Evolutionary conservation across 2,888 invertebrate genomes (phyloP), one percentile per base, ranked within the genome.

Genomic region (Drosophila multiciliata): DNA sequence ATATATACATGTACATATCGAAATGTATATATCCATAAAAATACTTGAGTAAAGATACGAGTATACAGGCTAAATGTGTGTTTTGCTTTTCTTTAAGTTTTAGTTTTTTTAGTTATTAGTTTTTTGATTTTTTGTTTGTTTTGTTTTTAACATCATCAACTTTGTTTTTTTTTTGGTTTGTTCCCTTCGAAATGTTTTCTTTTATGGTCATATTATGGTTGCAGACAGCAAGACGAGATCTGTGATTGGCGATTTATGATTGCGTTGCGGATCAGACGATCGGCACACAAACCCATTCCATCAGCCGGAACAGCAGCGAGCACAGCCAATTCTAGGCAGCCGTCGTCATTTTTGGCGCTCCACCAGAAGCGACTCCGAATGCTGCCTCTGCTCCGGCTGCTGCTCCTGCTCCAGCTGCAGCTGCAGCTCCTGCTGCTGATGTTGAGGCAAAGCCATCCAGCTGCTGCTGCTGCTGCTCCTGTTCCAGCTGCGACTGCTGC

Each of bases 241-340:
- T 48, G 15, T 59, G 23, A 20, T 52, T 40, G 15, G 2, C n/a
- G 50, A 17, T 54, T 54, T 33, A 12, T 26, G 38, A 49, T 49
- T 23, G 32, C 66, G 66, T 52, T 62, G 33, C 36, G 33, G 66
- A 78, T 91, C 90, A 91, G 53, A 91, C 92, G 73, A 91, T 85
- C 78, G 91, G 91, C 79, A 92, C 91, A 83, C 91, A 91, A 62
- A 92, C 91, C 92, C 92, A 92, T 89, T 91, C 92, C 88, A 92
- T 90, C 80, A 92, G 81, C 81, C 92, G 92, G 90, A 91, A 92
- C 76, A 92, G 90, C 89, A 92, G 88, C 84, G 91, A 91, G 89
- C 90, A 92, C 80, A 92, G 76, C 91, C 91, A 91, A 88, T 91
- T 91, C 91, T 91, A 91, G 91, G 91, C 91, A 58, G 88, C 85